Evolutionary conservation across 2,888 invertebrate species (phyloP).

Genomic region (Protophormia terraenovae): DNA sequence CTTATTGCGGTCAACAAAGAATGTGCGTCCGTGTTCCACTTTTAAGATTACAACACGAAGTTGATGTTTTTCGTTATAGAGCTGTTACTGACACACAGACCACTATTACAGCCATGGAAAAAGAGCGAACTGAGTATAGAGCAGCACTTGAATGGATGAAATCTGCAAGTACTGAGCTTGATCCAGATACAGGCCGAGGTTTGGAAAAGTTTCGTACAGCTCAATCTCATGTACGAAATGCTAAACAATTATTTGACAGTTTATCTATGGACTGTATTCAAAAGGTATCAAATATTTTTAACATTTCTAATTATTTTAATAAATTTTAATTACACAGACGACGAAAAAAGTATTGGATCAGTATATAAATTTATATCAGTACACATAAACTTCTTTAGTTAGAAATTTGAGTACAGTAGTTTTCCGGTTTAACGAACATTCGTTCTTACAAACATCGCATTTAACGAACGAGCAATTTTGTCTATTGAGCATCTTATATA

Average conservation of each 20-base stretch:
- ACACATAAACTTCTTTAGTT: no score
- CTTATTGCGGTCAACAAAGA: slow-evolving; percentile 95
- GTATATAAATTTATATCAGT: no score
- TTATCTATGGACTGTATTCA: slow-evolving; percentile 97
- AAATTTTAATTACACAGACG: no score
- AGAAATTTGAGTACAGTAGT: no score
- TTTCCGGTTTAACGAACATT: no score
- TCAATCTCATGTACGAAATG: slow-evolving; percentile 88
- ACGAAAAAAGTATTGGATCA: no score
- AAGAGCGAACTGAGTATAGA: slow-evolving; percentile 96
- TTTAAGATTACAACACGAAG: slow-evolving; percentile 94
- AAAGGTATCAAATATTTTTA: no score
- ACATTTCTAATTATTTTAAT: no score
- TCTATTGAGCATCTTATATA: no score
- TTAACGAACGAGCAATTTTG: no score
- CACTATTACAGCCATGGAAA: slow-evolving; percentile 97
- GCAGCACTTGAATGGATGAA: slow-evolving; percentile 99
- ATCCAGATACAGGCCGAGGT: slow-evolving; percentile 97
- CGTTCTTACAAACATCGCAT: no score
- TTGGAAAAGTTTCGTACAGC: slow-evolving; percentile 97
- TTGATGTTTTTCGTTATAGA: slow-evolving; percentile 97
- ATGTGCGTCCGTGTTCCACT: slow-evolving; percentile 93
- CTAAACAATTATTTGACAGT: slow-evolving; percentile 95
- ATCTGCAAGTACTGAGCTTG: slow-evolving; percentile 95
- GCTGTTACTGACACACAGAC: slow-evolving; percentile 86